Evolutionary conservation across 2,888 invertebrate genomes (phyloP).

Genomic region (Hirtodrosophila cameraria): DNA sequence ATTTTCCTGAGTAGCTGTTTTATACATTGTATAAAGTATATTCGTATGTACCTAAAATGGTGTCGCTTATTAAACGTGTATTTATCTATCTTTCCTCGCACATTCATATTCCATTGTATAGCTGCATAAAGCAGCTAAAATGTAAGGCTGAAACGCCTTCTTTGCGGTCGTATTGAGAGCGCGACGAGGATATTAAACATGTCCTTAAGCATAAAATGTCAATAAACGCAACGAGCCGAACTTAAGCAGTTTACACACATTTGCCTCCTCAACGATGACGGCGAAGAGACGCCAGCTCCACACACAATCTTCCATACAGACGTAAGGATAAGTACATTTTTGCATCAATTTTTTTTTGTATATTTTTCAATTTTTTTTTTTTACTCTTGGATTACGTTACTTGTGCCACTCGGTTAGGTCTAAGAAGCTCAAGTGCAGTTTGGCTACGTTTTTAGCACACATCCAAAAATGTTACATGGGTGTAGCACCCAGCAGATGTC

Average conservation of each 20-base stretch:
- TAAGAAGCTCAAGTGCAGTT: slow-evolving; percentile 34
- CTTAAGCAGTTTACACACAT: slow-evolving; percentile 60
- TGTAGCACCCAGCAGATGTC: slow-evolving; percentile 16
- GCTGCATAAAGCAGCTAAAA: not conserved
- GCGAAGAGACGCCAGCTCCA: slow-evolving; percentile 43
- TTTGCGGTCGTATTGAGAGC: slow-evolving; percentile 26
- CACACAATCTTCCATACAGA: slow-evolving; percentile 7
- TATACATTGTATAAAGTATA: no score
- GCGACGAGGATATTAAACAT: slow-evolving; percentile 69
- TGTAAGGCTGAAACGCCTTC: slow-evolving; percentile 10
- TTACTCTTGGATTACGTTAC: slow-evolving; percentile 37
- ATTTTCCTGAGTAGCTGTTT: no score
- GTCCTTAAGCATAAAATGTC: slow-evolving; percentile 77
- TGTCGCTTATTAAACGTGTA: no score
- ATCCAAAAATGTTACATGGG: slow-evolving; percentile 22
- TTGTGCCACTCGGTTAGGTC: slow-evolving; percentile 34
- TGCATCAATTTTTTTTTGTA: slow-evolving; percentile 24
- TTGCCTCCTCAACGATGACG: slow-evolving; percentile 33
- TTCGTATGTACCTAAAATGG: no score
- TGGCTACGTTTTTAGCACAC: slow-evolving; percentile 1
- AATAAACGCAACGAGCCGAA: slow-evolving; percentile 71
- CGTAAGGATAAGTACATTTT: slow-evolving; percentile 14
- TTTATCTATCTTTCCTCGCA: no score
- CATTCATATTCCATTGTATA: not conserved
- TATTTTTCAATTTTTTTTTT: slow-evolving; percentile 10